phyloP scores from a whole-genome alignment of 2,888 invertebrate species.

The Rhamnusium bicolor region DNA sequence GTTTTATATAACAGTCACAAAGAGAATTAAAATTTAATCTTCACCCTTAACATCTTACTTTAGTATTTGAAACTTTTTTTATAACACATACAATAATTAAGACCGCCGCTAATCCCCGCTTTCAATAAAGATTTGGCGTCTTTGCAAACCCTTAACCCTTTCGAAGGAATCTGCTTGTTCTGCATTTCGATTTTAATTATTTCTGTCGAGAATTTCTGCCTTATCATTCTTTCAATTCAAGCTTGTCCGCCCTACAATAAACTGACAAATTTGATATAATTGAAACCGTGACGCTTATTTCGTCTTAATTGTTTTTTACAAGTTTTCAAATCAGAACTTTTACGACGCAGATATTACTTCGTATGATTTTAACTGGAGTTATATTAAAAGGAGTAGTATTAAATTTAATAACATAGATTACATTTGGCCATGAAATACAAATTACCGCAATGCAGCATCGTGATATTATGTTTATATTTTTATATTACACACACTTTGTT shows the following conservation, averaged over 20 bases:
- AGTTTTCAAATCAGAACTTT: no score
- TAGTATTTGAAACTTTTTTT: not conserved
- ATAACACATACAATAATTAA: constrained; percentile 1
- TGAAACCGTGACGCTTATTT: not conserved
- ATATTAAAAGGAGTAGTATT: no score
- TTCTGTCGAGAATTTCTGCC: constrained; percentile 18
- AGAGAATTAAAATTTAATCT: not conserved
- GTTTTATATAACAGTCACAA: not conserved
- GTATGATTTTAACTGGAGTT: no score
- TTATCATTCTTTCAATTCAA: constrained; percentile 25
- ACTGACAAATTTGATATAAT: constrained; percentile 24
- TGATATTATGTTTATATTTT: no score
- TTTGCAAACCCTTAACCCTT: constrained; percentile 1
- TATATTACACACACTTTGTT: no score
- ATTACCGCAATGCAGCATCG: no score
- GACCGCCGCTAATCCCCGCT: not conserved
- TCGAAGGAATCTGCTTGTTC: constrained; percentile 18
- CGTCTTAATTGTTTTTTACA: constrained; percentile 13
- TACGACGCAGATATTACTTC: no score
- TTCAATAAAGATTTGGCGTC: constrained; percentile 24
- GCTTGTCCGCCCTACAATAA: constrained; percentile 14
- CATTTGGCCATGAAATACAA: no score
- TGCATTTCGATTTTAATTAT: constrained; percentile 30
- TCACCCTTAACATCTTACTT: not conserved
- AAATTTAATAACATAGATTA: no score